Base-by-base conservation (phyloP, 2,888 invertebrate genomes). In the Cataglyphis altisquamis region DNA sequence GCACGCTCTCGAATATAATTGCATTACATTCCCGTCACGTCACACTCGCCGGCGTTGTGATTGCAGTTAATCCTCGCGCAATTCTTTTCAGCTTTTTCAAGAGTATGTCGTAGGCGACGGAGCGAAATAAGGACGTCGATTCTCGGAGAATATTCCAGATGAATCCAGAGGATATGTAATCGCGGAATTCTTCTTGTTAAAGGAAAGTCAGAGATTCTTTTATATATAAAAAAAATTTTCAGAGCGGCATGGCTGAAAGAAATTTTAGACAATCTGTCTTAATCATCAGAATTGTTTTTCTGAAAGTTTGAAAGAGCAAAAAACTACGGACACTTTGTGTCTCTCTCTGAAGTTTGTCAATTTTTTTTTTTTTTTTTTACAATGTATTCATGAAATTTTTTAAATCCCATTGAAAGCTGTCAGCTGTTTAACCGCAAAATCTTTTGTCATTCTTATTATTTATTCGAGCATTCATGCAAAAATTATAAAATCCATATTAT, bases 11-110 rank as follows among this genome's bases (percentile, higher is more conserved):
- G 41, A 52, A 52, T 32, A 45, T 70, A 78, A 78, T 60, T 57
- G 60, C 57, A 70, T 78, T 70, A 45, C 78, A 78, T 45, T 78
- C 78, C 45, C 39, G 78, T 78, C 70, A 78, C 78, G 78, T 78
- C 70, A 60, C 78, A 45, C 60, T 70, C 70, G 32, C 60, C 60
- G 57, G 21, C 21, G 78, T 78, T 78, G 78, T 45, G 70, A 78
- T 70, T 78, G 70, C 70, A n/a, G 78, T 70, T 70, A 70, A 78
- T 70, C 78, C 18, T 48, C 15, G 52, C 74, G 25, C 39, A n/a
- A 55, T 68, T 21, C 25, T 68, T 57, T 21, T 52, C 66, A 25
- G 52, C 29, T 77, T 77, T 52, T 77, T 29, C 67, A 77, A 41
- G 25, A 55, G 2, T n/a, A 18, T 15, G 36, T 5, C 18, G n/a